A percentile compares a stretch with the other conserved stretches of the same genome.
Evolutionary conservation across 2,797 vertebrate species (phyloP).

Genomic region (Aselliscus stoliczkanus): DNA sequence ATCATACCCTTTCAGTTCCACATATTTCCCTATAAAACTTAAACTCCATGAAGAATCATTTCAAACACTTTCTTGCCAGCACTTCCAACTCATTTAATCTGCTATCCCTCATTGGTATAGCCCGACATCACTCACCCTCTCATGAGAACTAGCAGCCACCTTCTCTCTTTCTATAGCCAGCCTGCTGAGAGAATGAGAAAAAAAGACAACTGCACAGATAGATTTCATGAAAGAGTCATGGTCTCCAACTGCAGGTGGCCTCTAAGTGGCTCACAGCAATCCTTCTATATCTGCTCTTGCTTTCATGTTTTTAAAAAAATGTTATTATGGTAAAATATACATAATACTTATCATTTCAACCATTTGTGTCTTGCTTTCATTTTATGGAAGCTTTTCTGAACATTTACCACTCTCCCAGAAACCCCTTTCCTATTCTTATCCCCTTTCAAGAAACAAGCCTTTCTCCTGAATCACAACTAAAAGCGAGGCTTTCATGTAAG

Average conservation of each 20-base stretch:
- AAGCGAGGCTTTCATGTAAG: neutral
- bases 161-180: neutral
- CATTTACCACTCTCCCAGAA: neutral
- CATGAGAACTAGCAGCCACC: neutral
- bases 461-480: neutral
- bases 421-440: neutral
- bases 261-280: neutral
- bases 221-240: neutral
- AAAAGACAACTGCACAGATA: neutral
- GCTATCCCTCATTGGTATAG: neutral
- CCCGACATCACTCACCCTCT: neutral
- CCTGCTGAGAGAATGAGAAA: neutral
- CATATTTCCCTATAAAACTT: neutral
- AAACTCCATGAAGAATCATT: neutral
- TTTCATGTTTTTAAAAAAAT: neutral
- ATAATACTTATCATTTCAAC: slow-evolving; percentile 4
- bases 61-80: neutral
- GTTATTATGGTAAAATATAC: neutral
- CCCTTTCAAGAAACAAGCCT: neutral
- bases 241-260: neutral
- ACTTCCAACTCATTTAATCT: slow-evolving; percentile 18
- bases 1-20: neutral
- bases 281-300: neutral
- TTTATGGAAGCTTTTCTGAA: slow-evolving; percentile 31
- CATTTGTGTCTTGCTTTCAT: slow-evolving; percentile 7